Base-by-base conservation (phyloP, 2,888 invertebrate genomes). In the Xanthia icteritia region DNA sequence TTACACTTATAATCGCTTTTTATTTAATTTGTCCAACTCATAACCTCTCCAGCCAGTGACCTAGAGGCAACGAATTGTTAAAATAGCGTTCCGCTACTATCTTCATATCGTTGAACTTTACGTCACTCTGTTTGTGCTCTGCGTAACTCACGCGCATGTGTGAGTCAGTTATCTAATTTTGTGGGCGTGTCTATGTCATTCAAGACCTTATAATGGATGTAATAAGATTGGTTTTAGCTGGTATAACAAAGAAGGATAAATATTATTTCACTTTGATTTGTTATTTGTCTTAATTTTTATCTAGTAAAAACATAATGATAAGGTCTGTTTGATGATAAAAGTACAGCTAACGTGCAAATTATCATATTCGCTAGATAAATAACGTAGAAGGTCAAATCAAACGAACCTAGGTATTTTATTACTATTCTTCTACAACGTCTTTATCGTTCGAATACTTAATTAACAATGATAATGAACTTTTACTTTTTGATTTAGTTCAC, bases 91-190 rank as follows among this genome's bases (percentile, higher is more conserved):
- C 73, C 68, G 85, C 75, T 36, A 23, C 88, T 88, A 86, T 81
- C 54, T 88, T 88, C 88, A 81, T 61, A 78, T 70, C 77, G 69
- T 64, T 86, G 71, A 86, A 86, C 82, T 78, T 81, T 70, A 86
- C 88, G 86, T 80, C 79, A 78, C 64, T 58, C 65, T 54, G 67
- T 54, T 67, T 80, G 36, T 67, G 51, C 73, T 58, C 45, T 31
- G 56, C 73, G 72, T 77, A 73, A 85, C 77, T 73, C 77, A 15
- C 31, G 68, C 75, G 73, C 76, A 75, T 78, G 79, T 82, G 77
- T 82, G 79, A 15, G 76, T 73, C 6, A 8, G 84, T 79, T 84
- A 87, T 82, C 81, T 85, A 74, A 86, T 82, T 76, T 70, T n/a
- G 69, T 77, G 58, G 73, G 64, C 11, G 60, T 74, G 75, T 58